These are phyloP conservation scores for Buceros bicornis DNA, from an alignment of 2,797 vertebrate species.

Conservation along the genomic window DNA sequence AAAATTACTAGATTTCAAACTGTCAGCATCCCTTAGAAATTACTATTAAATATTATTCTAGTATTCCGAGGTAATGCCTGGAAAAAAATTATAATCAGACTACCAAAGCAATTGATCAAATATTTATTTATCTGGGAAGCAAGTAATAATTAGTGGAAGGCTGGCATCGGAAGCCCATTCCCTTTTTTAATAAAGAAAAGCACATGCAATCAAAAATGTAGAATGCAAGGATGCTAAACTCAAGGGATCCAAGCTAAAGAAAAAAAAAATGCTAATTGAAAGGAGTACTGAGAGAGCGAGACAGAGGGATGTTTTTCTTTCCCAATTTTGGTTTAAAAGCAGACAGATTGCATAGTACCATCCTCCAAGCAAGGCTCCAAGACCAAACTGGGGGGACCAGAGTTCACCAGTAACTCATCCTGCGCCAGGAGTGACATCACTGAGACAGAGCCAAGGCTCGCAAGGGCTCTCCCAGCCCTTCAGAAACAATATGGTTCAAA, in stretches of 20 bases:
- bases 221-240: constrained; percentile 23
- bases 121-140: constrained; percentile 54
- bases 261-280: constrained; percentile 42
- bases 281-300: not conserved
- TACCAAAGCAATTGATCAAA: constrained; percentile 40
- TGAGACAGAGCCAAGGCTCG: not conserved
- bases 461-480: constrained; percentile 40
- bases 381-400: not conserved
- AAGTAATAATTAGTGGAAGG: constrained; percentile 49
- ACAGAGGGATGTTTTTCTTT: constrained; percentile 1
- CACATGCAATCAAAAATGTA: constrained; percentile 2
- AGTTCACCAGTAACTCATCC: not conserved
- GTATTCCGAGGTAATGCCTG: not conserved
- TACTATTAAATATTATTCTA: not conserved
- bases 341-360: constrained; percentile 4
- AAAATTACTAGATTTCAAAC: not conserved
- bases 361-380: not conserved
- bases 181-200: constrained; percentile 21
- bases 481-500: constrained; percentile 68
- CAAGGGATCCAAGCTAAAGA: constrained; percentile 31
- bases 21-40: not conserved
- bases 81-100: constrained; percentile 24
- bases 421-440: not conserved
- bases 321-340: constrained; percentile 23
- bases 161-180: not conserved